Evolutionary conservation across 2,113 vertebrate species (phyloP).

Genomic region (Taxidea taxus): DNA sequence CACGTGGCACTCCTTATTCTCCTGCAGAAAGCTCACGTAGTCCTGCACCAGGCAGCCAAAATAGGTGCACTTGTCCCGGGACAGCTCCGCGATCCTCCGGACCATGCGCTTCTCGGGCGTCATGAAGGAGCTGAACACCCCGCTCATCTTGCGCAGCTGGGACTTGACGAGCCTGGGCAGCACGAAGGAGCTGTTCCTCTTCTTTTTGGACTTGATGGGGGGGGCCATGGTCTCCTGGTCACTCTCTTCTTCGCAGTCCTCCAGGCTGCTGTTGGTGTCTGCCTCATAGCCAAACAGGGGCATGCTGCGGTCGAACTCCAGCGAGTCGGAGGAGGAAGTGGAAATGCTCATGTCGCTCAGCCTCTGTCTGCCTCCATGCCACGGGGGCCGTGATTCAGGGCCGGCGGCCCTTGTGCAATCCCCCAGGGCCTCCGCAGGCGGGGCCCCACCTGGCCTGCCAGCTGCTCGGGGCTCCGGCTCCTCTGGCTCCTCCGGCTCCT

Average conservation of each 20-base stretch:
- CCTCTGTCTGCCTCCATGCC: slow-evolving; percentile 85
- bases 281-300: slow-evolving; percentile 85
- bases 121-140: slow-evolving; percentile 93
- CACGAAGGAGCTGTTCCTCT: slow-evolving; percentile 86
- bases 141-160: slow-evolving; percentile 92
- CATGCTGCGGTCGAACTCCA: slow-evolving; percentile 90
- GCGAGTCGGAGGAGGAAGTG: slow-evolving; percentile 94
- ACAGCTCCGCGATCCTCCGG: slow-evolving; percentile 90
- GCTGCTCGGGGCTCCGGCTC: slow-evolving; percentile 71
- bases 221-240: slow-evolving; percentile 92
- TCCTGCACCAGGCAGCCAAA: slow-evolving; percentile 97
- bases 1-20: slow-evolving; percentile 94
- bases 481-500: neutral
- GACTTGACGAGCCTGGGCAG: slow-evolving; percentile 91
- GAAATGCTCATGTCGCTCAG: slow-evolving; percentile 96
- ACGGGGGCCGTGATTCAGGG: slow-evolving; percentile 78
- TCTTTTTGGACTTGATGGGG: slow-evolving; percentile 87
- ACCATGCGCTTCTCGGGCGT: slow-evolving; percentile 93
- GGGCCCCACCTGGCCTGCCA: slow-evolving; percentile 79
- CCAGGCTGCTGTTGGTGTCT: slow-evolving; percentile 90
- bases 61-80: slow-evolving; percentile 92
- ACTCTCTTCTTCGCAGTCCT: slow-evolving; percentile 92
- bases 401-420: slow-evolving; percentile 67
- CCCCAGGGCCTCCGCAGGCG: slow-evolving; percentile 45
- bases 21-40: slow-evolving; percentile 94